phyloP scores from a whole-genome alignment of 1,140 invertebrate species.

The Atta texana region DNA sequence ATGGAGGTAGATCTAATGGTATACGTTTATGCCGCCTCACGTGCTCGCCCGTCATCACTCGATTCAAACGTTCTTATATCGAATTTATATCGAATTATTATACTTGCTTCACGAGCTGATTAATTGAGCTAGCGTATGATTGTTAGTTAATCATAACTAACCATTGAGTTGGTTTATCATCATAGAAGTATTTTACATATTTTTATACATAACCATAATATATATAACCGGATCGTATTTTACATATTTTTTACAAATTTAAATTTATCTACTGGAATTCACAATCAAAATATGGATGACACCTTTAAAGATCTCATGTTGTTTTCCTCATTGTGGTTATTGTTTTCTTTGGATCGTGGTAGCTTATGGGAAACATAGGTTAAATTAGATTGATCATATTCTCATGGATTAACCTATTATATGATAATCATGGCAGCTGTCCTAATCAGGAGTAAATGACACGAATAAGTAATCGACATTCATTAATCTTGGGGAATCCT shows the following conservation, averaged over 20 bases:
- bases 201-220: too few relatives aligned
- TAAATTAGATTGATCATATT: slow-evolving; percentile 14
- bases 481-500: slow-evolving; percentile 76
- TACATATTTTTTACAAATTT: too few relatives aligned
- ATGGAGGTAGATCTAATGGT: slow-evolving; percentile 51
- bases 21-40: slow-evolving; percentile 65
- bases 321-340: not conserved
- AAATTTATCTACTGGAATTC: too few relatives aligned
- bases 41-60: slow-evolving; percentile 35
- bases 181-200: not conserved
- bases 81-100: not conserved
- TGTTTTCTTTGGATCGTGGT: not conserved
- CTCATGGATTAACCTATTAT: slow-evolving; percentile 28
- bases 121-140: slow-evolving; percentile 40
- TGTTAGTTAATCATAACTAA: slow-evolving; percentile 1
- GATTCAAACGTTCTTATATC: slow-evolving; percentile 38
- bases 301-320: too few relatives aligned
- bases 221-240: not conserved
- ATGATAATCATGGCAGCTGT: slow-evolving; percentile 49
- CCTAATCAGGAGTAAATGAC: slow-evolving; percentile 62
- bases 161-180: not conserved
- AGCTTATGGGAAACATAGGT: slow-evolving; percentile 46
- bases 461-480: slow-evolving; percentile 65
- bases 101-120: slow-evolving; percentile 22
- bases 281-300: too few relatives aligned